A percentile compares a stretch with the other conserved stretches of the same genome.
Conservation (phyloP, 1,140 invertebrate species). For the Palaemon carinicauda region DNA sequence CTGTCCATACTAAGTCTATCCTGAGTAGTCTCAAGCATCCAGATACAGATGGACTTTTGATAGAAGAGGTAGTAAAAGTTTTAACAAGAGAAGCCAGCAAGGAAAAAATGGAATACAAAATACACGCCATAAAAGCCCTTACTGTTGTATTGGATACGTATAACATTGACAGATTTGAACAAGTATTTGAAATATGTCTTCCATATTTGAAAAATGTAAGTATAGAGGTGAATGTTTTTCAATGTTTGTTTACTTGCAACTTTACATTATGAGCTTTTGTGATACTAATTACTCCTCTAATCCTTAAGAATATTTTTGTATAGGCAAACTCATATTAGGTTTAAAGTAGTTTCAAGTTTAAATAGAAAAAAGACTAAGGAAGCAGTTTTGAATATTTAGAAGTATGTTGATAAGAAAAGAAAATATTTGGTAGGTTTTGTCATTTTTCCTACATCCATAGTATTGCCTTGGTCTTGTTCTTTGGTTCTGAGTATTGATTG, state of each 20-base stretch:
- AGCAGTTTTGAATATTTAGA: no score
- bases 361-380: no score
- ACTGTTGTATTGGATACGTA: constrained; percentile 78
- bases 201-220: constrained; percentile 61
- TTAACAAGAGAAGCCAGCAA: constrained; percentile 82
- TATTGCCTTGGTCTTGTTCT: no score
- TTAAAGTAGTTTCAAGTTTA: no score
- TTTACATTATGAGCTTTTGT: background rate
- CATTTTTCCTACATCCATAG: no score
- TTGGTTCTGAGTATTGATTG: no score
- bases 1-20: constrained; percentile 71
- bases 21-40: constrained; percentile 68
- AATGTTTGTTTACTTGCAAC: background rate
- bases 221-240: background rate
- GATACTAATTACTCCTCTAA: background rate
- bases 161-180: constrained; percentile 78
- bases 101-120: constrained; percentile 79
- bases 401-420: no score
- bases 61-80: constrained; percentile 71
- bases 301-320: no score
- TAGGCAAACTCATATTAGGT: no score
- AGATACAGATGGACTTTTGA: constrained; percentile 42
- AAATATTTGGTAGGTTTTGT: no score
- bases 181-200: constrained; percentile 73
- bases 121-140: constrained; percentile 76